Evolutionary conservation across 2,113 vertebrate genomes (phyloP).

Genomic region (Pleuronectes platessa): DNA sequence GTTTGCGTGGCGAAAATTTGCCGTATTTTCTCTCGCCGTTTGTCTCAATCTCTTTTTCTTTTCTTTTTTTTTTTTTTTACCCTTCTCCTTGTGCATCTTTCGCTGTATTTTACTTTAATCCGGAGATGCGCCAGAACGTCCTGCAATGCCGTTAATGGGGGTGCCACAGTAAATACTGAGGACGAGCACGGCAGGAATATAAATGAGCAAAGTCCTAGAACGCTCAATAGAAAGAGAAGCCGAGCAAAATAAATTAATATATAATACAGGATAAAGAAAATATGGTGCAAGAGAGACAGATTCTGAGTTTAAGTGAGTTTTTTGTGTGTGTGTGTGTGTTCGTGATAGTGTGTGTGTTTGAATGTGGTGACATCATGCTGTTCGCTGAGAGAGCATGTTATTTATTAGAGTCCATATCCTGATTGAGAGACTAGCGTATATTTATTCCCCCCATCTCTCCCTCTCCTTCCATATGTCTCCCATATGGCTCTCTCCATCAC

Average conservation of each 20-base stretch:
- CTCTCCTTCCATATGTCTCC: conserved; percentile 2
- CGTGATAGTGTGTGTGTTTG: neutral
- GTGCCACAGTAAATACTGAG: conserved; percentile 36
- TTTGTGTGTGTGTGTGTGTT: neutral
- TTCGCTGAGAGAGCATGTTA: conserved; percentile 57
- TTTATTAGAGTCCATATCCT: conserved; percentile 73
- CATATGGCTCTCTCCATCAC: conserved; percentile 9
- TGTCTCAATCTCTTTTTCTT: conserved; percentile 18
- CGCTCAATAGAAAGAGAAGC: neutral
- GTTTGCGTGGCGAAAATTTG: conserved; percentile 7
- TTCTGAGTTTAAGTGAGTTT: neutral
- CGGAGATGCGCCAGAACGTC: conserved; percentile 37
- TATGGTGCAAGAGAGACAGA: neutral
- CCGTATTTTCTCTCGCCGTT: conserved; percentile 11
- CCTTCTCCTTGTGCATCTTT: neutral
- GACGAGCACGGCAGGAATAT: conserved; percentile 20
- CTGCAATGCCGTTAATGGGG: conserved; percentile 22
- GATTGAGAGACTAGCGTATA: conserved; percentile 64
- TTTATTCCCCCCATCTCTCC: conserved; percentile 43
- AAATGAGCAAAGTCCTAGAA: conserved; percentile 32
- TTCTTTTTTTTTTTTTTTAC: neutral
- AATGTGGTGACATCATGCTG: conserved; percentile 63
- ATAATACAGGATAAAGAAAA: neutral
- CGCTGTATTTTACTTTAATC: conserved; percentile 22
- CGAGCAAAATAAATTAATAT: neutral